phyloP scores from a whole-genome alignment of 2,888 invertebrate species.

The Euphydryas editha region DNA sequence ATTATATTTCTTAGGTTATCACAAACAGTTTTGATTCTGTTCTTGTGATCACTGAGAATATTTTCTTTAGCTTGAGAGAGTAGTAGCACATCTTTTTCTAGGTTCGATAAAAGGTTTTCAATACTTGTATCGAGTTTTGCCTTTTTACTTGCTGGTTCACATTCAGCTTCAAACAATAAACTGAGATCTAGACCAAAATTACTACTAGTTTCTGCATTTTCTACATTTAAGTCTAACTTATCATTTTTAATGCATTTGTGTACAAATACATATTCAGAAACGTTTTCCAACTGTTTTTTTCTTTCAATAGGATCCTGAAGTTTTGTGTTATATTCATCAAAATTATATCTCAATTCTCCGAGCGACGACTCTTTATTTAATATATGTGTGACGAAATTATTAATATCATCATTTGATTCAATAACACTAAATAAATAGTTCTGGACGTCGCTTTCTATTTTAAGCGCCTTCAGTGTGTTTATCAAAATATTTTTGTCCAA shows the following conservation, averaged over 20 bases:
- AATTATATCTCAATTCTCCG: constrained; percentile 12
- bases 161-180: constrained; percentile 56
- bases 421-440: constrained; percentile 46
- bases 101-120: constrained; percentile 54
- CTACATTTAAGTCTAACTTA: constrained; percentile 43
- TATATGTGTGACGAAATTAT: constrained; percentile 42
- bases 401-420: constrained; percentile 21
- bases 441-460: constrained; percentile 38
- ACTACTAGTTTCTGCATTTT: constrained; percentile 44
- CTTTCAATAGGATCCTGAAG: constrained; percentile 32
- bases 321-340: constrained; percentile 45
- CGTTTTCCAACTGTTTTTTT: constrained; percentile 23
- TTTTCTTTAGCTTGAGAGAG: constrained; percentile 58
- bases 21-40: constrained; percentile 57
- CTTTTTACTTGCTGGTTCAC: constrained; percentile 65
- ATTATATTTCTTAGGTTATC: constrained; percentile 60
- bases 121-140: constrained; percentile 55
- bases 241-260: constrained; percentile 37
- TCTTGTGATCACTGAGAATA: constrained; percentile 52
- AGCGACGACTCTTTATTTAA: constrained; percentile 14
- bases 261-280: constrained; percentile 21
- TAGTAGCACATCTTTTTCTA: constrained; percentile 58
- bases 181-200: constrained; percentile 71
- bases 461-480: constrained; percentile 46
- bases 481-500: constrained; percentile 33